Conservation (phyloP, 1,140 invertebrate species). For the Epicauta chinensis region DNA sequence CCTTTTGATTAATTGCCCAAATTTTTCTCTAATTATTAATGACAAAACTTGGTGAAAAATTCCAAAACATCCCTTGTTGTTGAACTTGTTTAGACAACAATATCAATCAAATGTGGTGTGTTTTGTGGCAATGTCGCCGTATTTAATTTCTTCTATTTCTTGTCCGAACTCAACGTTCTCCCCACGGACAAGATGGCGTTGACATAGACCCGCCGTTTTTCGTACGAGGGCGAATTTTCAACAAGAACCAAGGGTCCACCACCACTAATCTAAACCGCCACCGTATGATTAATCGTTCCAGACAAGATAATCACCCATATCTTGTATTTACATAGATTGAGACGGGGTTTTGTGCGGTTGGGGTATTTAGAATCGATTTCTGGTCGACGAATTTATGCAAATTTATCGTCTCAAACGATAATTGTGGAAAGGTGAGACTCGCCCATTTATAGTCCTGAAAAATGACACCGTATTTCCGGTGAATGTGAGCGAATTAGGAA, state of each 20-base stretch:
- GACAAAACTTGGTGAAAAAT: conserved; percentile 3
- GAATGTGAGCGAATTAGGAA: too few relatives aligned
- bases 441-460: too few relatives aligned
- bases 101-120: conserved; percentile 8
- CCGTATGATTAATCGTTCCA: conserved; percentile 27
- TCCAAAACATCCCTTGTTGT: not conserved
- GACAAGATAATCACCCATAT: conserved; percentile 33
- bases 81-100: conserved; percentile 5
- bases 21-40: not conserved
- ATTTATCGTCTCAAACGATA: too few relatives aligned
- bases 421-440: too few relatives aligned
- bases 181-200: conserved; percentile 17
- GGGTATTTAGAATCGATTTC: too few relatives aligned
- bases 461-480: too few relatives aligned
- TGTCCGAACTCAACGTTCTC: conserved; percentile 4
- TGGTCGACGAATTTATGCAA: too few relatives aligned
- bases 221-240: conserved; percentile 14
- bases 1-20: too few relatives aligned
- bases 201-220: conserved; percentile 24
- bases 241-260: conserved; percentile 3
- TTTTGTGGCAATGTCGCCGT: conserved; percentile 7
- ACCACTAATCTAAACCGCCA: conserved; percentile 17
- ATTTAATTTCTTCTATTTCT: conserved; percentile 16
- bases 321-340: conserved; percentile 29
- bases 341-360: conserved; percentile 17